Evolutionary conservation across 2,888 invertebrate species (phyloP).

Genomic region (Megaustenia siamemsis): DNA sequence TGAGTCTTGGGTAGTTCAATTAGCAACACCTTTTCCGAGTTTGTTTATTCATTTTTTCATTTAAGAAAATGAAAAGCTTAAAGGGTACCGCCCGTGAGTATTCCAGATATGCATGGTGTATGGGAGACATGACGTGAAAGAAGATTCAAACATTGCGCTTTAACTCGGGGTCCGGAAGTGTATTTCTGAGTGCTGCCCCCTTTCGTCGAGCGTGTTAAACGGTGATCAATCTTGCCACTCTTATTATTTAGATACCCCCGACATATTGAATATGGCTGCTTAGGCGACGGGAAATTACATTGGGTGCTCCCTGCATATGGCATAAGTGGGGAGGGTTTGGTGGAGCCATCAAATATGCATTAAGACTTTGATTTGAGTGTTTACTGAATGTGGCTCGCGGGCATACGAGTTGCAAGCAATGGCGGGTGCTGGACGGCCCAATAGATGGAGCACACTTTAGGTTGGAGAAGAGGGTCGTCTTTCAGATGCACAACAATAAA

Average conservation of each 20-base stretch:
- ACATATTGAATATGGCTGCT: slow-evolving; percentile 43
- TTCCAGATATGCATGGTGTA: too few species aligned
- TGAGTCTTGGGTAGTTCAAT: too few species aligned
- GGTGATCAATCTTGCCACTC: slow-evolving; percentile 41
- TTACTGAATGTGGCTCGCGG: slow-evolving; percentile 29
- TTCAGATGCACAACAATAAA: slow-evolving; percentile 34
- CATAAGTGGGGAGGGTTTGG: slow-evolving; percentile 22
- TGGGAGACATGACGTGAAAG: too few species aligned
- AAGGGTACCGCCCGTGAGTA: too few species aligned
- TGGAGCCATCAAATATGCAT: slow-evolving; percentile 28
- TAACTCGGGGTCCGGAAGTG: slow-evolving; percentile 13
- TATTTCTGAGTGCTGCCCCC: not conserved
- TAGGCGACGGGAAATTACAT: slow-evolving; percentile 37
- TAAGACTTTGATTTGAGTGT: slow-evolving; percentile 41
- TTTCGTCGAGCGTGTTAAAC: slow-evolving; percentile 22
- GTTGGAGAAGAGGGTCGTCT: not conserved
- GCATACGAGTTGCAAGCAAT: slow-evolving; percentile 29
- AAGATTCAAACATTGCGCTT: not conserved
- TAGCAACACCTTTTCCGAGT: too few species aligned
- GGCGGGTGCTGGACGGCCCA: not conserved
- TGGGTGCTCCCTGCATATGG: slow-evolving; percentile 16
- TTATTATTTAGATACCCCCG: slow-evolving; percentile 18
- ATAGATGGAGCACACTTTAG: not conserved
- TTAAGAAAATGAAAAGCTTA: too few species aligned
- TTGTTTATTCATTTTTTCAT: too few species aligned